phyloP scores from a whole-genome alignment of 2,113 vertebrate genomes.

The Antidorcas marsupialis region DNA sequence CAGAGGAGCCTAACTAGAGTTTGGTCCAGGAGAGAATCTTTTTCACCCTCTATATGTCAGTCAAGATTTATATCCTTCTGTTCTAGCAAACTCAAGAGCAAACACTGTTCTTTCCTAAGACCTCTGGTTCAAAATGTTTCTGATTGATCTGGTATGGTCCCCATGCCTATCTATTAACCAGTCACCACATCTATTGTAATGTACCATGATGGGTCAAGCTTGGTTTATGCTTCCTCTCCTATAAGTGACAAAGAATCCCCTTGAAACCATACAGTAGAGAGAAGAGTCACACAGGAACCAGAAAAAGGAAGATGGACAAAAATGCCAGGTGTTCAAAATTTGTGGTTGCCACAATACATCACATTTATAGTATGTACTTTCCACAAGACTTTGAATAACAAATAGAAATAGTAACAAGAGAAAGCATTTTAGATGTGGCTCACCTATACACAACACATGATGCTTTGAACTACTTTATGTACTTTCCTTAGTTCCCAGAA shows the following conservation, averaged over 20 bases:
- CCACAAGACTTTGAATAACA: not conserved
- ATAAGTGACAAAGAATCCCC: not conserved
- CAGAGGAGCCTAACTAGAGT: not conserved
- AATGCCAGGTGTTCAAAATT: not conserved
- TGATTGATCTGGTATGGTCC: not conserved
- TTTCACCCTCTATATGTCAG: not conserved
- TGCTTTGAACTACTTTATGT: not conserved
- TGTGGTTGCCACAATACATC: not conserved
- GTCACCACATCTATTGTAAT: not conserved
- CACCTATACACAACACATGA: not conserved
- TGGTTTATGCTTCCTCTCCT: not conserved
- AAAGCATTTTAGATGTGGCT: not conserved
- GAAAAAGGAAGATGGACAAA: not conserved
- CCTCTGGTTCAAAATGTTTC: not conserved
- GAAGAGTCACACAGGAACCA: not conserved
- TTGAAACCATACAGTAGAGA: not conserved
- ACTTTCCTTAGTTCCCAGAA: not conserved
- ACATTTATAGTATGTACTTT: not conserved
- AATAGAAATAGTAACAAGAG: not conserved
- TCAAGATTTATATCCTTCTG: not conserved
- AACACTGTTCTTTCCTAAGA: not conserved
- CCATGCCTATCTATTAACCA: not conserved
- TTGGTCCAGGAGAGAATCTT: not conserved
- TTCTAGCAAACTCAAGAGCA: not conserved
- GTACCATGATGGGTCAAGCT: not conserved